A percentile compares a stretch with the other conserved stretches of the same genome.
Evolutionary conservation across 2,113 vertebrate species (phyloP).

Genomic region (Alectura lathami): DNA sequence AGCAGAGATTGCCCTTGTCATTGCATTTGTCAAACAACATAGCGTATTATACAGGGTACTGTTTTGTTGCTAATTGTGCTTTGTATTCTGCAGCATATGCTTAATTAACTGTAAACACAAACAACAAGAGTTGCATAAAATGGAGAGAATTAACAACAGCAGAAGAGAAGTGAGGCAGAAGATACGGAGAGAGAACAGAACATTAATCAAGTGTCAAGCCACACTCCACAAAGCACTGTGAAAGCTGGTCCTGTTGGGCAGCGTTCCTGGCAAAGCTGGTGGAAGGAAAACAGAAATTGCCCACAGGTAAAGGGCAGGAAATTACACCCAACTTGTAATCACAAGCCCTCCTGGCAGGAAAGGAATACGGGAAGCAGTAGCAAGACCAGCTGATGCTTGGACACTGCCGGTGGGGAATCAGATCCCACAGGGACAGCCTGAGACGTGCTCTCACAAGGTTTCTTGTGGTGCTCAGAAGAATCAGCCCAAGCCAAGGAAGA

Average conservation of each 20-base stretch:
- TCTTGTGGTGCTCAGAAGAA: neutral
- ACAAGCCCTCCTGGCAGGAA: neutral
- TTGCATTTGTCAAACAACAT: neutral
- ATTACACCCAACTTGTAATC: neutral
- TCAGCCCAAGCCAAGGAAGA: neutral
- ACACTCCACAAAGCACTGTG: neutral
- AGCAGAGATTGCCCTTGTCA: neutral
- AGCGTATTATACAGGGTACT: neutral
- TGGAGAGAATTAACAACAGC: neutral
- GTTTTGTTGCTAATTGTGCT: neutral
- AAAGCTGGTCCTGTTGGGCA: neutral
- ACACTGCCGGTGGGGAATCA: neutral
- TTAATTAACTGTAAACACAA: neutral
- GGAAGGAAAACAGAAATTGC: neutral
- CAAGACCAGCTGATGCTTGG: neutral
- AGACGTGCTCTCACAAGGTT: neutral
- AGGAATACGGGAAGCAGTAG: neutral
- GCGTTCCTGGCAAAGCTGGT: neutral
- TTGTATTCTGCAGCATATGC: neutral
- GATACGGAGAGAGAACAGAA: neutral
- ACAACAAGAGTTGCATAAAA: neutral
- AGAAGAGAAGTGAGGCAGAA: neutral
- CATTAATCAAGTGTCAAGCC: neutral
- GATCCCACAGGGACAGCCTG: neutral
- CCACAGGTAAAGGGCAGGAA: neutral